These are phyloP conservation scores for Pachyrhynchus sulphureomaculatus DNA, from an alignment of 1,140 invertebrate genomes.

Conservation along the genomic window DNA sequence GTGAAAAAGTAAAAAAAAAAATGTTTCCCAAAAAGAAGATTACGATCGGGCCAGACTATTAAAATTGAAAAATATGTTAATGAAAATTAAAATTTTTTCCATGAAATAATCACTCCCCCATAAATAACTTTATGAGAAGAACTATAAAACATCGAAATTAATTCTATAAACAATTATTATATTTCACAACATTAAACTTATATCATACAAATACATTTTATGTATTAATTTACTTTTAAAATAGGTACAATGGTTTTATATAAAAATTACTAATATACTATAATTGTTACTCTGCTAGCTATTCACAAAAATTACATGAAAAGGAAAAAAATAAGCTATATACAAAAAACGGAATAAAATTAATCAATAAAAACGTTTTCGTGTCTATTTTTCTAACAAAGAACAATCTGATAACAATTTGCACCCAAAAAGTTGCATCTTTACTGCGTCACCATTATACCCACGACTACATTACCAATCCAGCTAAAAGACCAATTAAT, in stretches of 20 bases:
- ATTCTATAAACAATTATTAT: constrained; percentile 25
- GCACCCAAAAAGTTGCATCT: too few relatives aligned
- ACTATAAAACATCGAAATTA: too few relatives aligned
- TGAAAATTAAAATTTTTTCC: too few relatives aligned
- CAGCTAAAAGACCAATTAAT: too few relatives aligned
- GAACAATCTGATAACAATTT: constrained; percentile 6
- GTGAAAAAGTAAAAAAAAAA: too few relatives aligned
- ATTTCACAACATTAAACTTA: constrained; percentile 31
- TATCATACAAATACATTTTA: constrained; percentile 20
- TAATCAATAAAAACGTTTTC: constrained; percentile 8
- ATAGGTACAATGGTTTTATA: constrained; percentile 23
- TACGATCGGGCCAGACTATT: too few relatives aligned
- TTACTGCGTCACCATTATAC: too few relatives aligned
- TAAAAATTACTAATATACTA: constrained; percentile 13
- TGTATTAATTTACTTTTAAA: constrained; percentile 1
- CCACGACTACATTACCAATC: too few relatives aligned
- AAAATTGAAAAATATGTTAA: too few relatives aligned
- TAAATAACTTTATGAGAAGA: too few relatives aligned
- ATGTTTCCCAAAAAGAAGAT: too few relatives aligned
- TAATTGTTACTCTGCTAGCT: constrained; percentile 8
- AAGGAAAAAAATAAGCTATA: constrained; percentile 2
- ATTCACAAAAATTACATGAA: constrained; percentile 29
- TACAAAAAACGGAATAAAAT: constrained; percentile 2
- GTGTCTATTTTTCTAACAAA: constrained; percentile 10
- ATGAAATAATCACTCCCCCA: too few relatives aligned